phyloP scores from a whole-genome alignment of 2,113 vertebrate genomes.

The Platanista minor region DNA sequence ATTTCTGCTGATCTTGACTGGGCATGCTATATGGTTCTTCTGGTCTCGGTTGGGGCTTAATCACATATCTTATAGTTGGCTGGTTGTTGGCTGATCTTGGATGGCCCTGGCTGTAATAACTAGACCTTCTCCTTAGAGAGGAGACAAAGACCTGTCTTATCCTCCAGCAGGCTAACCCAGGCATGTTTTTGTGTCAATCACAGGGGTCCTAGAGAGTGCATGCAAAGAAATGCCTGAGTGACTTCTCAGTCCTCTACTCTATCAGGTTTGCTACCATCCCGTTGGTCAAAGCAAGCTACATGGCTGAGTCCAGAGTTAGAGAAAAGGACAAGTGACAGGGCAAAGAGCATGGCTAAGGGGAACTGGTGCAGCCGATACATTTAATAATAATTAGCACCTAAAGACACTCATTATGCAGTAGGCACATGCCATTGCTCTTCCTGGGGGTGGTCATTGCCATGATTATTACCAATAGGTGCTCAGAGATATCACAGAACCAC shows the following conservation, averaged over 20 bases:
- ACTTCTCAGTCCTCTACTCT: background rate
- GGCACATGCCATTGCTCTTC: background rate
- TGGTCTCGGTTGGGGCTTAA: background rate
- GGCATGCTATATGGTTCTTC: background rate
- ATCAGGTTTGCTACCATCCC: background rate
- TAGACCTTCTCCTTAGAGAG: background rate
- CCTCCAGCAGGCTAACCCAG: background rate
- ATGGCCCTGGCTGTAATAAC: background rate
- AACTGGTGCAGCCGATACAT: too few species aligned
- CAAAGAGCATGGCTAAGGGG: background rate
- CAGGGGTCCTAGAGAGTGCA: background rate
- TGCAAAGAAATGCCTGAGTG: background rate
- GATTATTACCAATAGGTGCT: too few species aligned
- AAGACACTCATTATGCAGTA: rapidly evolving
- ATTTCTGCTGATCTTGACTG: background rate
- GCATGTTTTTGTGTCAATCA: background rate
- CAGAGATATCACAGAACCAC: background rate
- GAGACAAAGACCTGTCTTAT: background rate
- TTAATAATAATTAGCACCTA: background rate
- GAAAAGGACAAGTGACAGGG: background rate
- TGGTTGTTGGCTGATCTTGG: background rate
- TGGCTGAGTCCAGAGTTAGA: background rate
- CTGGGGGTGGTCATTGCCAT: too few species aligned
- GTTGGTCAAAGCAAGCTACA: background rate
- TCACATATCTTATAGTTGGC: rapidly evolving